Evolutionary conservation across 2,888 invertebrate species (phyloP).

Genomic region (Mamestra brassicae): DNA sequence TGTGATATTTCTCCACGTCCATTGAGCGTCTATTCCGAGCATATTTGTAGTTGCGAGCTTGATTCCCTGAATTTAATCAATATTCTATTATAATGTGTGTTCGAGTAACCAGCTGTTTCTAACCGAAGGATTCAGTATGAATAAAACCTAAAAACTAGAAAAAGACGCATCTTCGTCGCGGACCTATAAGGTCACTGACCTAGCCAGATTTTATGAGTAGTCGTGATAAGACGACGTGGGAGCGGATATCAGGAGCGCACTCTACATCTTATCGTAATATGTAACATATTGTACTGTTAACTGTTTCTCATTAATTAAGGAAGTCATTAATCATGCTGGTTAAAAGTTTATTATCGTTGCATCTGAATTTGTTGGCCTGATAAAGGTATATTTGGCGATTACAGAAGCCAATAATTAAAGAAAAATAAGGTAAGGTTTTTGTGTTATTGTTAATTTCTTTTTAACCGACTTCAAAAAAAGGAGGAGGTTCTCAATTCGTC

Average conservation of each 20-base stretch:
- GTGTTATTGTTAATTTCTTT: background rate
- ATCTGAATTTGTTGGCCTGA: conserved; percentile 1
- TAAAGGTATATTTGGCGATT: background rate
- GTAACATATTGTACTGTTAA: conserved; percentile 35
- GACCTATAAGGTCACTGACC: conserved; percentile 48
- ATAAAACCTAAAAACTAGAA: background rate
- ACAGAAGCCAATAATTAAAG: background rate
- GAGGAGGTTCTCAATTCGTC: too few species aligned
- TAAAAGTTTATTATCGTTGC: conserved; percentile 2
- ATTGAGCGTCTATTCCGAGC: too few species aligned
- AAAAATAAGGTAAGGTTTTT: background rate
- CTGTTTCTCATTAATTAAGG: conserved; percentile 35
- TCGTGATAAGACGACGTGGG: conserved; percentile 64
- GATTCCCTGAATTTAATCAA: too few species aligned
- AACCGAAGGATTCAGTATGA: too few species aligned
- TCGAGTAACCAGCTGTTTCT: too few species aligned
- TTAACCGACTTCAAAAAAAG: too few species aligned
- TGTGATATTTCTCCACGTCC: too few species aligned
- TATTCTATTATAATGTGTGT: too few species aligned
- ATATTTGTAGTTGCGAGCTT: too few species aligned
- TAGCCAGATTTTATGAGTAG: conserved; percentile 55
- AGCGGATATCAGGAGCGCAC: conserved; percentile 59
- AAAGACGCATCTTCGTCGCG: conserved; percentile 1
- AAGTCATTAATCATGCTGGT: conserved; percentile 36
- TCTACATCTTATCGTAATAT: conserved; percentile 37